Percentiles rank a stretch among this genome's conserved stretches.
Evolutionary conservation across 2,888 invertebrate genomes (phyloP).

Genomic region (Cephus rjabovi): DNA sequence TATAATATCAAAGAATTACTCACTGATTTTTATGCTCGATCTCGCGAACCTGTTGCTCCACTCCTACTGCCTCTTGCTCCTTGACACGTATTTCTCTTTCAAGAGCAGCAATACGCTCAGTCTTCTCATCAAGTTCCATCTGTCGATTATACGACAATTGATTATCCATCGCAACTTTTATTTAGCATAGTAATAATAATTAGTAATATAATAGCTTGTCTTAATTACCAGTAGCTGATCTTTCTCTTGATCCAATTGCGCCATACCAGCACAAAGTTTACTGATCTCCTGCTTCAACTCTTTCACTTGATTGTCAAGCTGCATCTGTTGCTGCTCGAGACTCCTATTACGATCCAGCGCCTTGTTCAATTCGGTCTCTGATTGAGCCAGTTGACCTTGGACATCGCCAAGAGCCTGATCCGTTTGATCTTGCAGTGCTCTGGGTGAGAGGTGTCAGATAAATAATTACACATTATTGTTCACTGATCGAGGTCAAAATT

Average conservation of each 20-base stretch:
- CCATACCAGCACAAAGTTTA: conserved; percentile 73
- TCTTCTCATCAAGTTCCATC: conserved; percentile 78
- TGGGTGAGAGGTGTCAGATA: conserved; percentile 53
- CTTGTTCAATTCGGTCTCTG: conserved; percentile 74
- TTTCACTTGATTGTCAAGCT: conserved; percentile 72
- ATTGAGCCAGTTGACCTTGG: conserved; percentile 75
- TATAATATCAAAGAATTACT: conserved; percentile 39
- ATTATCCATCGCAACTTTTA: conserved; percentile 6
- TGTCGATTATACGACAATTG: conserved; percentile 58
- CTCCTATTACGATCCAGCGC: conserved; percentile 71
- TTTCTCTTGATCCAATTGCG: conserved; percentile 78
- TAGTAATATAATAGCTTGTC: not conserved
- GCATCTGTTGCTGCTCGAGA: conserved; percentile 72
- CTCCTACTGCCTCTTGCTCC: conserved; percentile 55
- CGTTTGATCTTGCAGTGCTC: conserved; percentile 81
- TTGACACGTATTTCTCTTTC: conserved; percentile 76
- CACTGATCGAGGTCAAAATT: conserved; percentile 4
- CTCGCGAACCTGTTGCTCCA: conserved; percentile 55
- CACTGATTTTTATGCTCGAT: conserved; percentile 58
- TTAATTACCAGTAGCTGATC: conserved; percentile 73
- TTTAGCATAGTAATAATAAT: conserved; percentile 35
- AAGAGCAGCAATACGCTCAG: conserved; percentile 74
- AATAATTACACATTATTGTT: not conserved
- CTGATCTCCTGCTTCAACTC: conserved; percentile 75
- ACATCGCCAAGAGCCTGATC: conserved; percentile 78